Evolutionary conservation across 2,797 vertebrate genomes (phyloP).

Genomic region (Hypotaenidia okinawae): DNA sequence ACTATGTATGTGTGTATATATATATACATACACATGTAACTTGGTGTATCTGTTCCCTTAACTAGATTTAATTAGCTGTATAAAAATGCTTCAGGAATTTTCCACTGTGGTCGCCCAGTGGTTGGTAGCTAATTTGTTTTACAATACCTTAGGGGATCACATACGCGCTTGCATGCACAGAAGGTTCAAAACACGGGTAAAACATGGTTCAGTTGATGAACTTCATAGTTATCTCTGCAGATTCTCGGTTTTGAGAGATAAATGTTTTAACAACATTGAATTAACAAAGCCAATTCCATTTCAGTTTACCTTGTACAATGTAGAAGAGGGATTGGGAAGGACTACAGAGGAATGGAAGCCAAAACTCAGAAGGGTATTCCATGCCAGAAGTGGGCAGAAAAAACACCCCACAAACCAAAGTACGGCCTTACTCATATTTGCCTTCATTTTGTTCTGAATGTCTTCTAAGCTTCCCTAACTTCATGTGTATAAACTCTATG

Average conservation of each 20-base stretch:
- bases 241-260: not conserved
- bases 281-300: slow-evolving; percentile 17
- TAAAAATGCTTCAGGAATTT: not conserved
- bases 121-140: not conserved
- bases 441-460: not conserved
- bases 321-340: slow-evolving; percentile 80
- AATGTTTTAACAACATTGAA: not conserved
- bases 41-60: not conserved
- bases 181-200: not conserved
- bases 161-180: not conserved
- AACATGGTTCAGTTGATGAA: not conserved
- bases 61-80: not conserved
- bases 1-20: no score
- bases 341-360: slow-evolving; percentile 89
- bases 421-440: slow-evolving; percentile 61
- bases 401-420: slow-evolving; percentile 87
- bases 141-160: not conserved
- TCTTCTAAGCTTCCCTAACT: not conserved
- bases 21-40: not conserved
- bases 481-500: not conserved
- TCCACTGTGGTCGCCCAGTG: not conserved
- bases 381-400: slow-evolving; percentile 88
- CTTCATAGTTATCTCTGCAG: not conserved
- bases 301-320: slow-evolving; percentile 90
- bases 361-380: slow-evolving; percentile 77